phyloP scores from a whole-genome alignment of 1,140 invertebrate species.

The Argopecten irradians region DNA sequence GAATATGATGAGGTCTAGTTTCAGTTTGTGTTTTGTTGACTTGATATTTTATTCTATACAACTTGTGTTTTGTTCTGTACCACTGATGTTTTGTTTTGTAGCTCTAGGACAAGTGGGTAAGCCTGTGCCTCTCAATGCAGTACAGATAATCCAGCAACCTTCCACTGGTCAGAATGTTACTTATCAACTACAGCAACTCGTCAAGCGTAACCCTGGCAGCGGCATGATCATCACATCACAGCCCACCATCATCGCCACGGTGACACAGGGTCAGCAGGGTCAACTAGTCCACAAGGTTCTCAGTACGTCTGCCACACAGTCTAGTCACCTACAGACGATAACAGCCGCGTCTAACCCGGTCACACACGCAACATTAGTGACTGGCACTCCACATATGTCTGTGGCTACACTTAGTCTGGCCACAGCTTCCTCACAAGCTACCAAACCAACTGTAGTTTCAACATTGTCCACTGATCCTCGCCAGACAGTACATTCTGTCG shows the following conservation, averaged over 20 bases:
- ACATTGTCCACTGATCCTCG: slow-evolving; percentile 43
- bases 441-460: slow-evolving; percentile 45
- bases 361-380: slow-evolving; percentile 33
- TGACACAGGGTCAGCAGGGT: slow-evolving; percentile 64
- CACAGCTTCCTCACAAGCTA: slow-evolving; percentile 43
- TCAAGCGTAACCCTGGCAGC: slow-evolving; percentile 59
- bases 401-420: slow-evolving; percentile 53
- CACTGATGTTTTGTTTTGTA: slow-evolving; percentile 34
- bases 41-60: no score
- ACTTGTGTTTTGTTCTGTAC: no score
- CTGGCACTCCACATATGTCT: slow-evolving; percentile 37
- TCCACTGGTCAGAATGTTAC: slow-evolving; percentile 52
- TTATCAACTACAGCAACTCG: slow-evolving; percentile 69
- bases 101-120: slow-evolving; percentile 48
- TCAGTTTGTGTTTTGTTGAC: no score
- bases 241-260: slow-evolving; percentile 70
- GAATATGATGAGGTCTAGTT: no score
- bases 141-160: slow-evolving; percentile 64
- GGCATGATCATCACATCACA: slow-evolving; percentile 61
- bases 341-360: slow-evolving; percentile 48
- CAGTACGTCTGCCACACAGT: slow-evolving; percentile 50
- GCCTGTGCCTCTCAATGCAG: slow-evolving; percentile 51
- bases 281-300: slow-evolving; percentile 67
- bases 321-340: slow-evolving; percentile 64
- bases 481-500: slow-evolving; percentile 55